Evolutionary conservation across 2,888 invertebrate genomes (phyloP), one percentile per base, ranked within the genome.

Genomic region (Drosophila nigritarsus): DNA sequence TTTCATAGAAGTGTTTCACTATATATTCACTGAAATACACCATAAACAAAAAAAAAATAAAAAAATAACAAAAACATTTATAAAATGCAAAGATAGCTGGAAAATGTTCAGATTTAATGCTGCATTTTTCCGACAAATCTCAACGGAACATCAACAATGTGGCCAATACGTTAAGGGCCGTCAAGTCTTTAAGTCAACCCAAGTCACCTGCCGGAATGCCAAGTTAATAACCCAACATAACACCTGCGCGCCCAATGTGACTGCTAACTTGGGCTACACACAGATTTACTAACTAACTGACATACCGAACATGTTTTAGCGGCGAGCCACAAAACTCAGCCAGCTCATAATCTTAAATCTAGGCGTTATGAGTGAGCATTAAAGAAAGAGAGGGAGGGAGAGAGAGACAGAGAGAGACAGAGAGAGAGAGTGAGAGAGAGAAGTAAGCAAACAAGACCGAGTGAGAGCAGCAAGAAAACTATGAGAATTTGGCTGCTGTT

Each of bases 331-430:
- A 89, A 80, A 81, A 89, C 87, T 87, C 79, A 75, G 73, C 70
- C 70, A 89, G 86, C 89, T 88, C 90, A 88, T 90, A 90, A 83
- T 83, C 87, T 81, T 83, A 83, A 87, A 90, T 90, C 83, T 82
- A 75, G 74, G 87, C 83, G 81, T 79, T 86, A 88, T 88, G 83
- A 87, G 51, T 66, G 83, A 63, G 56, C 42, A 15, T 40, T 11
- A 18, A 29, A 45, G 20, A 20, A 49, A 9, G 38, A 13, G 38
- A 45, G n/a, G n/a, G 53, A 20, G 32, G 24, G 1, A 32, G 18
- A 15, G 34, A 42, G 53, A 24, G 36, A 27, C 8, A 15, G 34
- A n/a, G 11, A 29, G 6, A 20, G 30, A 42, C 30, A 7, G 55
- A 4, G 27, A 6, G 36, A 27, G n/a, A 42, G 48, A 30, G 45